These are phyloP conservation scores for Leptobrachium leishanense DNA, from an alignment of 2,113 vertebrate species.

Conservation along the genomic window DNA sequence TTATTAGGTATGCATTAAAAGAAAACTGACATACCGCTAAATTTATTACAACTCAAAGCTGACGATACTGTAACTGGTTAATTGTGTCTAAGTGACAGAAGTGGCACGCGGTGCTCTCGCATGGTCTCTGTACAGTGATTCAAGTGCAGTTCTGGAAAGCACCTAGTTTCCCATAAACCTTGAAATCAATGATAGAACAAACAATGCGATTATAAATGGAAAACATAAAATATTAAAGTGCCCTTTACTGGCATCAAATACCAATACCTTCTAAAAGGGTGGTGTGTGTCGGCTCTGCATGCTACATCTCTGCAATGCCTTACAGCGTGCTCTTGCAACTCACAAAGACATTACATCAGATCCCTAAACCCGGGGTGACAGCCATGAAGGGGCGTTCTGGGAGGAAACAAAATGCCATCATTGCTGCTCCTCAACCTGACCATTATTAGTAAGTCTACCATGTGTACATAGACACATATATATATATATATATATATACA, in stretches of 20 bases:
- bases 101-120: neutral
- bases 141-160: neutral
- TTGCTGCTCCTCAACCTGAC: too few species aligned
- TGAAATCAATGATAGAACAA: neutral
- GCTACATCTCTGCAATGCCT: conserved; percentile 5
- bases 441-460: too few species aligned
- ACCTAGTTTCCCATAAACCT: neutral
- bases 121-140: conserved; percentile 17
- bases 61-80: neutral
- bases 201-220: neutral
- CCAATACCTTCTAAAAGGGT: too few species aligned
- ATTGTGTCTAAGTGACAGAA: neutral
- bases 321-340: conserved; percentile 13
- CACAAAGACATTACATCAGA: conserved; percentile 26
- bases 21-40: too few species aligned
- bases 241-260: neutral
- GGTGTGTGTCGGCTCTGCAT: too few species aligned
- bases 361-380: neutral
- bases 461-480: too few species aligned
- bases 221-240: neutral
- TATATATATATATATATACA: too few species aligned
- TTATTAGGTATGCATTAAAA: too few species aligned
- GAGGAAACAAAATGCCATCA: neutral
- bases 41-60: neutral
- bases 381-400: neutral